phyloP scores from a whole-genome alignment of 2,797 vertebrate genomes.

The Lepidocolaptes lacrymiger region DNA sequence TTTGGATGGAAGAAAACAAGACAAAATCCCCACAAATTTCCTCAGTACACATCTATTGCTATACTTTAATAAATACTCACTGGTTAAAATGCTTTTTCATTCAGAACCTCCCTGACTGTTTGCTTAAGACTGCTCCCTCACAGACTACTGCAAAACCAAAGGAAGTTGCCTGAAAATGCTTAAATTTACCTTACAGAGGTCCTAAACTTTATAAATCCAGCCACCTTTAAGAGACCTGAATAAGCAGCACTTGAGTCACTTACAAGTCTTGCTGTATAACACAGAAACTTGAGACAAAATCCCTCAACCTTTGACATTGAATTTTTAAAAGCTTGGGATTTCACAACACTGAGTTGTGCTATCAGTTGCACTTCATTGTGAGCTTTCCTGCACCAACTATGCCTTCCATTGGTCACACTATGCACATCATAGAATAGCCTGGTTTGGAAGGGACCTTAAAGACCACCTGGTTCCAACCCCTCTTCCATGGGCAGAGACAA shows the following conservation, averaged over 20 bases:
- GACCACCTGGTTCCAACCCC: fast-evolving
- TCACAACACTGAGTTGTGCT: background rate
- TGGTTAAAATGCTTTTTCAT: background rate
- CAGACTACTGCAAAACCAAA: background rate
- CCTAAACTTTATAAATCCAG: background rate
- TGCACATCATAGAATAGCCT: background rate
- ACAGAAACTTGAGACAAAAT: background rate
- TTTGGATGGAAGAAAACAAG: background rate
- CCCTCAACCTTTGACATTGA: background rate
- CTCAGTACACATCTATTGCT: background rate
- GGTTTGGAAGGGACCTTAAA: background rate
- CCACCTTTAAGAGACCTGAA: background rate
- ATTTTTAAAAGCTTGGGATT: fast-evolving
- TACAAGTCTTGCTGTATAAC: background rate
- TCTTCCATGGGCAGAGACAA: background rate
- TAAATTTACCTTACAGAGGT: background rate
- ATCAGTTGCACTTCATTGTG: background rate
- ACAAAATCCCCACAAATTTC: background rate
- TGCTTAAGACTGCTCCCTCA: background rate
- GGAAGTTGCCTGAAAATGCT: background rate
- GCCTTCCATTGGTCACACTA: background rate
- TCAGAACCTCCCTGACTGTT: background rate
- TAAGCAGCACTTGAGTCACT: background rate
- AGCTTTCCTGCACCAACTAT: background rate
- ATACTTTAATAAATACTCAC: background rate